Base-by-base conservation (phyloP, 1,140 invertebrate species). In the Hylaeus anthracinus region DNA sequence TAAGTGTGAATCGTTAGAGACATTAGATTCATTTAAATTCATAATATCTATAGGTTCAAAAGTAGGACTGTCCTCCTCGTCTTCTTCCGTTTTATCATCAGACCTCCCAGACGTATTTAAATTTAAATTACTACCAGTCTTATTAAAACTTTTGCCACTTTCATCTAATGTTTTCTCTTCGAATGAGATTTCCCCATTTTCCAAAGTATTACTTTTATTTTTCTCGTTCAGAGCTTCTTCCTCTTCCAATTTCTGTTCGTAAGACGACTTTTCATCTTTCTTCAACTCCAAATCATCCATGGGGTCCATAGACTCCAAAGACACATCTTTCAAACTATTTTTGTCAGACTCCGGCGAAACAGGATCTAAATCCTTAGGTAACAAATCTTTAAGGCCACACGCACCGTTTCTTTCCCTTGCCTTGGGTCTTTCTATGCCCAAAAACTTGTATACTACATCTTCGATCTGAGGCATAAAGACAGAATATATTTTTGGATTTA, bases 401-500 rank as follows among this genome's bases (percentile, higher is more conserved):
- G 91, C 75, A 79, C 92, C 93, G 77, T 93, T 93, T 85, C 90
- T 94, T 76, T 94, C 90, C 67, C 89, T 90, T 6, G 74, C 66
- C 53, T 92, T 92, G 15, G 95, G 96, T 83, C 94, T 95, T 81
- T 96, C 95, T 66, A 98, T 95, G 41, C 97, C 97, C n/a, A 98
- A 92, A 91, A 96, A 97, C 89, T 97, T 96, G 90, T 98, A 98
- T 0, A 98, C 96, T 12, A 98, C 95, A 88, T 98, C 97, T 92
- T 98, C 97, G 66, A 99, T 97, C 94, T 97, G 96, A 8, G 98
- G 97, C 89, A 97, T 96, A 90, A 99, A 98, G 3, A 98, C 95
- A 9, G 96, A 95, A 82, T 96, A 95, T 6, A 98, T 96, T 94
- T 98, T 98, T 4, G 98, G 97, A 93, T 98, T 98, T 0, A 99